phyloP scores from a whole-genome alignment of 2,797 vertebrate genomes.

The Siniperca undulata region DNA sequence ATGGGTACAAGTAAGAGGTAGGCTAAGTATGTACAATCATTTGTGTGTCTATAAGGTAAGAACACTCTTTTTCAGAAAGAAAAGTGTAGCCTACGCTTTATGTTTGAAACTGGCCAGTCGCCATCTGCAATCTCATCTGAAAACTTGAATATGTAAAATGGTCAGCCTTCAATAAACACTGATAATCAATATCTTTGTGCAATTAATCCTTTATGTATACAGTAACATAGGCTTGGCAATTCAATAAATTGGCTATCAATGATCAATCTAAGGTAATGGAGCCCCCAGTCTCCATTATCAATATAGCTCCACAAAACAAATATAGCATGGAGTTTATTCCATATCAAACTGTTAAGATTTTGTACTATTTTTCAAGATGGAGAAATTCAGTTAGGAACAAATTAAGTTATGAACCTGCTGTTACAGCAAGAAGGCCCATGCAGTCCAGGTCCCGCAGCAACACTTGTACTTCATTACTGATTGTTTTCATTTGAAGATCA shows the following conservation, averaged over 20 bases:
- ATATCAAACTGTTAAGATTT: not conserved
- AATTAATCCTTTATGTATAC: not conserved
- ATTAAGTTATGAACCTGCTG: not conserved
- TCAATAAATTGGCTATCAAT: slow-evolving; percentile 3
- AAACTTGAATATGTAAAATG: not conserved
- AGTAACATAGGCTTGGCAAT: not conserved
- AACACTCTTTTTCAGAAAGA: not conserved
- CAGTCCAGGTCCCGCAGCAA: not conserved
- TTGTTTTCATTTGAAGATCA: not conserved
- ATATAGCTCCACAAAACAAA: not conserved
- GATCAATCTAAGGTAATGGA: not conserved
- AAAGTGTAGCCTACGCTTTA: not conserved
- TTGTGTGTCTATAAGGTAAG: fast-evolving
- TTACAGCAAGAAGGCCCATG: not conserved
- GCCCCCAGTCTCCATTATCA: not conserved
- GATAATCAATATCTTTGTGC: not conserved
- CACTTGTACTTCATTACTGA: not conserved
- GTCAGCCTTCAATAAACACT: not conserved
- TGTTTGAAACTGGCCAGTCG: not conserved
- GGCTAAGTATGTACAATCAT: not conserved
- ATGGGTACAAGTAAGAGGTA: not conserved
- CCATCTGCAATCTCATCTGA: not conserved
- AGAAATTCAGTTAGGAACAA: not conserved
- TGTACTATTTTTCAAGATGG: not conserved
- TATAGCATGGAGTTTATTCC: not conserved